Percentiles rank a stretch among this genome's conserved stretches.
Conservation (phyloP, 2,888 invertebrate species). For the Cephalotes varians region DNA sequence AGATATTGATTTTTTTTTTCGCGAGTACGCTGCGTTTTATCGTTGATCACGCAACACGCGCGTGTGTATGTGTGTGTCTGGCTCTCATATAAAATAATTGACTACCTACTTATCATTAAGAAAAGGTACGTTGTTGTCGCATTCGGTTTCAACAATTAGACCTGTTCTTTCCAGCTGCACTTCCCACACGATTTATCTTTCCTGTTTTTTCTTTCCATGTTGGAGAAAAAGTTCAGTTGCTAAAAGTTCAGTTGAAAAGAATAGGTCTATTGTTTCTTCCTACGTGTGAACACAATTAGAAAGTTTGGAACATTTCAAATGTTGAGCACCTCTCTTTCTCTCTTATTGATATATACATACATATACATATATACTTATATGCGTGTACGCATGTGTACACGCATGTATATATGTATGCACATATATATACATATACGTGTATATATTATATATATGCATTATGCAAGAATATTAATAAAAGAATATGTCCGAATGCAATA, state of each 20-base stretch:
- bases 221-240: no score
- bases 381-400: slow-evolving; percentile 23
- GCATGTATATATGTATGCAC: slow-evolving; percentile 44
- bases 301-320: slow-evolving; percentile 77
- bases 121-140: slow-evolving; percentile 45
- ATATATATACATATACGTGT: slow-evolving; percentile 20
- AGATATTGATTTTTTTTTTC: neutral
- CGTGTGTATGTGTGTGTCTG: neutral
- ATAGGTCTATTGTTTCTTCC: no score
- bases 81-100: slow-evolving; percentile 37
- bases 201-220: no score
- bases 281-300: slow-evolving; percentile 71
- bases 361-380: slow-evolving; percentile 27
- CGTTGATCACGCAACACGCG: neutral
- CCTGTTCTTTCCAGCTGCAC: no score
- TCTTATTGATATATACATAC: slow-evolving; percentile 25
- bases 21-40: neutral
- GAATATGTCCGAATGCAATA: slow-evolving; percentile 76
- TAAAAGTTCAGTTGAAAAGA: no score
- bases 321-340: slow-evolving; percentile 59
- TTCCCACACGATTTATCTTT: no score
- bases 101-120: slow-evolving; percentile 52
- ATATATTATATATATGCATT: slow-evolving; percentile 46
- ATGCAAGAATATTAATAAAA: slow-evolving; percentile 72
- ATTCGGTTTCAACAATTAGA: slow-evolving; percentile 35